These are phyloP conservation scores for Temnothorax rugatulus DNA, from an alignment of 2,888 invertebrate genomes.

Conservation along the genomic window DNA sequence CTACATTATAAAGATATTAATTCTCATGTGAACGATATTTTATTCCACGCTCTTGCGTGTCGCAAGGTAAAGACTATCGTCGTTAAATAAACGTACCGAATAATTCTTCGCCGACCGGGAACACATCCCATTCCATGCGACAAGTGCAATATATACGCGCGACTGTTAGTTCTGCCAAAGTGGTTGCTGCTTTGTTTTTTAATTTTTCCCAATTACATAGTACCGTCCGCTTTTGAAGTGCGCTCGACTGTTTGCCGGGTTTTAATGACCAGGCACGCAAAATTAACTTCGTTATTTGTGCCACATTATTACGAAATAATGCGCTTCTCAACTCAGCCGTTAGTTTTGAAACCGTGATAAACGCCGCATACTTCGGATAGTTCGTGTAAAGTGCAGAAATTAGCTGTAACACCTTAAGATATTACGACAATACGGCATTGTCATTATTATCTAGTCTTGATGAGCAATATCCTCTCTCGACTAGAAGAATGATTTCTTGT, in stretches of 20 bases:
- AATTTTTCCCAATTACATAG: conserved; percentile 73
- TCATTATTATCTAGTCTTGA: background rate
- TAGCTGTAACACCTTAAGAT: background rate
- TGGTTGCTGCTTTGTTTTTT: conserved; percentile 69
- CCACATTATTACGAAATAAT: conserved; percentile 50
- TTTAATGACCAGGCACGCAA: conserved; percentile 72
- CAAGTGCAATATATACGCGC: conserved; percentile 54
- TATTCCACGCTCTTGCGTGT: background rate
- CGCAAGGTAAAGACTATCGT: conserved; percentile 38
- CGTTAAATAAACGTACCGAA: conserved; percentile 60
- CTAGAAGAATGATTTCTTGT: background rate
- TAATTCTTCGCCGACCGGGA: conserved; percentile 42
- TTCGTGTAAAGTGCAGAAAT: background rate
- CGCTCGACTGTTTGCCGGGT: conserved; percentile 72
- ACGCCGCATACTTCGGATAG: background rate
- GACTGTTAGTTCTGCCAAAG: conserved; percentile 69
- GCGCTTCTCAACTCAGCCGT: conserved; percentile 11
- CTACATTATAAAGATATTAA: background rate
- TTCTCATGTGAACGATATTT: background rate
- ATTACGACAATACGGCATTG: background rate
- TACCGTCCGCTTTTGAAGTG: conserved; percentile 60
- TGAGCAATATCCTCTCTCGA: background rate
- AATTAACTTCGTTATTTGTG: conserved; percentile 75
- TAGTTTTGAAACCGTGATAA: conserved; percentile 31
- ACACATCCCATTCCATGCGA: conserved; percentile 19